Evolutionary conservation across 2,113 vertebrate species (phyloP).

Genomic region (Drymodes brunneopygia): DNA sequence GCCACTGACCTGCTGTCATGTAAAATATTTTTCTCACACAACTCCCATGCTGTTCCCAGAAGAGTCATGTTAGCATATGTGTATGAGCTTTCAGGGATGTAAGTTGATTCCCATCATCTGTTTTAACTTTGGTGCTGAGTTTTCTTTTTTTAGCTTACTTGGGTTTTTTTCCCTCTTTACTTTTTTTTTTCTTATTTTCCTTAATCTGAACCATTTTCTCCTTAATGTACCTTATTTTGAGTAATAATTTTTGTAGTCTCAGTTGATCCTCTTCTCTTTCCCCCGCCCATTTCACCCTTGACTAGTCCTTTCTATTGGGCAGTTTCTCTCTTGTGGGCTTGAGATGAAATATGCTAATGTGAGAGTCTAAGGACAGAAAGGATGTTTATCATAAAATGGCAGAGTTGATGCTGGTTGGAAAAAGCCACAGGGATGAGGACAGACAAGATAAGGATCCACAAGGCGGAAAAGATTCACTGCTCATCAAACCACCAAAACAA

Average conservation of each 20-base stretch:
- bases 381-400: background rate
- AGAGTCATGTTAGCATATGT: background rate
- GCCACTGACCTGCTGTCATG: background rate
- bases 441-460: background rate
- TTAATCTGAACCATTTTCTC: background rate
- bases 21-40: background rate
- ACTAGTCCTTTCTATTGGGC: background rate
- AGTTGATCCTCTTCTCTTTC: background rate
- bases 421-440: background rate
- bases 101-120: background rate
- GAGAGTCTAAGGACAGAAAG: background rate
- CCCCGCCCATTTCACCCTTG: background rate
- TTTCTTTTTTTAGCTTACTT: background rate
- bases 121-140: background rate
- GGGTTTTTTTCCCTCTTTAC: background rate
- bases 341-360: background rate
- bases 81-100: background rate
- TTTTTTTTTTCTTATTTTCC: background rate
- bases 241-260: background rate
- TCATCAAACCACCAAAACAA: background rate
- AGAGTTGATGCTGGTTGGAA: background rate
- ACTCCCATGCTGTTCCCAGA: background rate
- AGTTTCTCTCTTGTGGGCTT: background rate
- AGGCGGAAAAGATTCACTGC: background rate
- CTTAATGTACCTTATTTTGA: background rate